Evolutionary conservation across 1,140 invertebrate genomes (phyloP), one percentile per base, ranked within the genome.

Genomic region (Ctenoplectra terminalis): DNA sequence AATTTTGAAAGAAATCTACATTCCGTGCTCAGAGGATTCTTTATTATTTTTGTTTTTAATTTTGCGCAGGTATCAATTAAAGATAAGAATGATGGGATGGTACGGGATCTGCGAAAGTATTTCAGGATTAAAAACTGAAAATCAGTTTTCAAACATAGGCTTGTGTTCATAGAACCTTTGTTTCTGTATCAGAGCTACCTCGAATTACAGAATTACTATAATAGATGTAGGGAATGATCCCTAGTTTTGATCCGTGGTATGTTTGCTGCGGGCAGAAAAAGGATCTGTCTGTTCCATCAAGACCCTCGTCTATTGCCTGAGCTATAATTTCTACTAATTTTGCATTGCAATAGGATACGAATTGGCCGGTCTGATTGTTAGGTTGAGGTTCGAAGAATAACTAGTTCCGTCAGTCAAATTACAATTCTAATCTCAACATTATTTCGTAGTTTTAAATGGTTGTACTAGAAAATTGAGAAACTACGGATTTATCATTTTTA

Each of bases 281-380:
- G 29, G 20, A 60, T 34, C 58, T 8, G 17, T 23, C 7, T 17
- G 56, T 31, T 60, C 7, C 31, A 60, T 9, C 17, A 26, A 20
- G 56, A 60, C 29, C 2, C 20, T 60, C 29, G 56, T 34, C 17
- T 20, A 7, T 29, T 31, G 26, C 0, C 31, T 11, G 8, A 6
- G 8, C 58, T 60, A 34, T 60, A 60, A 60, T 60, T 60, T 34
- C 58, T 60, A 6, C 17, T 34, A 60, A 60, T 23, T 60, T 60
- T 3, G 7, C 34, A 20, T 26, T 1, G 17, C 2, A 60, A 29
- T 34, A 9, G 17, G 4, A 34, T 34, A 34, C 58, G 26, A 34
- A 60, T 31, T 60, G 58, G 17, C 7, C 58, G 8, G 34, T 60
- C 7, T 7, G 58, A 60, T 60, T 26, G 58, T 60, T 60, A 34